Percentiles rank a stretch among this genome's conserved stretches.
Conservation (phyloP, 1,140 invertebrate genomes). For the Drosophila kohkoa region DNA sequence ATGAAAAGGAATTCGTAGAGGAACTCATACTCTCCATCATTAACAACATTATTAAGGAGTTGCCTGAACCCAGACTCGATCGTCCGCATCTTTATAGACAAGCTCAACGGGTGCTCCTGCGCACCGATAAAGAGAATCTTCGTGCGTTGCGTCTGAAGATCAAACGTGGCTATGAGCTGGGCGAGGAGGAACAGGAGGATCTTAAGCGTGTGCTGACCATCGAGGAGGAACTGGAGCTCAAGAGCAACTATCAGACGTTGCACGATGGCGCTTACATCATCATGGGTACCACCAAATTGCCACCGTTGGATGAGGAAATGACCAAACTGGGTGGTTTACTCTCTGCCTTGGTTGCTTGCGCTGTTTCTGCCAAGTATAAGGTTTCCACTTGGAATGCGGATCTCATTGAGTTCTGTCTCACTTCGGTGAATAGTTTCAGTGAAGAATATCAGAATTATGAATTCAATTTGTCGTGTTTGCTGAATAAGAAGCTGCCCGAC, state of each 20-base stretch:
- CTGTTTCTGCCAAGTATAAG: constrained; percentile 69
- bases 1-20: constrained; percentile 59
- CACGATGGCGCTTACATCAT: constrained; percentile 80
- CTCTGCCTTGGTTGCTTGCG: constrained; percentile 61
- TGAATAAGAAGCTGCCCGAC: constrained; percentile 68
- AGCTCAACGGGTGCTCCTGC: constrained; percentile 64
- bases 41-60: constrained; percentile 57
- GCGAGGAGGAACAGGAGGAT: constrained; percentile 59
- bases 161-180: constrained; percentile 71
- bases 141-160: constrained; percentile 66
- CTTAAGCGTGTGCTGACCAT: constrained; percentile 59
- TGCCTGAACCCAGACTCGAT: constrained; percentile 46
- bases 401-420: constrained; percentile 73
- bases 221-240: constrained; percentile 73
- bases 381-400: constrained; percentile 77
- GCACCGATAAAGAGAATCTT: constrained; percentile 68
- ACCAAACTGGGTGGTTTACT: constrained; percentile 71
- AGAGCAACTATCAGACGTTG: constrained; percentile 66
- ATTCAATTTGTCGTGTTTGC: constrained; percentile 58
- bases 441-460: constrained; percentile 75
- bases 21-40: constrained; percentile 60
- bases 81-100: constrained; percentile 61
- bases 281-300: constrained; percentile 65
- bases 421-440: constrained; percentile 67
- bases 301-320: constrained; percentile 69